Evolutionary conservation across 1,140 invertebrate genomes (phyloP), one percentile per base, ranked within the genome.

Genomic region (Oryzaephilus surinamensis): DNA sequence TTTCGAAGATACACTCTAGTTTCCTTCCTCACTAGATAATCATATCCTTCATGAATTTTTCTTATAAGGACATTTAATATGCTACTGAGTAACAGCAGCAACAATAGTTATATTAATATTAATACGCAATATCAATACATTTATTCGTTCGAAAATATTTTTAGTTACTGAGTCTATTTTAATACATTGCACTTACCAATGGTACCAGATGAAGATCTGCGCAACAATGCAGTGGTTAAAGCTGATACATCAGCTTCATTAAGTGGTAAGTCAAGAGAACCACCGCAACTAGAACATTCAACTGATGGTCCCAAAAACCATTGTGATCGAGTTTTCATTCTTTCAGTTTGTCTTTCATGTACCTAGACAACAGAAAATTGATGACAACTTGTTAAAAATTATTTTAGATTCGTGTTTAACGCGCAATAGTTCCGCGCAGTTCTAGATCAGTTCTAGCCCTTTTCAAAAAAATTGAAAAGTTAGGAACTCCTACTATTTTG

Each of bases 251-350:
- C 69, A 52, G 64, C 62, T 57, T 70, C 69, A 52, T 62, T 66
- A 46, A 63, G 52, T 32, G 66, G 66, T 60, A 71, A 62, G 59
- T 64, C 63, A 45, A 66, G 62, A 49, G 58, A 67, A 39, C 57
- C 66, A 49, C 57, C 64, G 50, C 63, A 71, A 60, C 62, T 72
- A 54, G 63, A 65, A 55, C 65, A 72, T 61, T 55, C 60, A 13
- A 69, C 70, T 32, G 78, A 76, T 29, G 81, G 81, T 48, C 79
- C 79, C 56, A 94, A 73, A 70, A 93, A 94, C 90, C 90, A 95
- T 63, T 94, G 89, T 28, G 87, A 92, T 51, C 90, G 74, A 28
- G 87, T 91, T 62, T 84, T 74, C 89, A 95, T 94, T 48, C 91
- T 72, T 60, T 83, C 85, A 37, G 85, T 84, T 73, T 95, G 91